phyloP scores from a whole-genome alignment of 2,888 invertebrate species.

The Biston stratarius region DNA sequence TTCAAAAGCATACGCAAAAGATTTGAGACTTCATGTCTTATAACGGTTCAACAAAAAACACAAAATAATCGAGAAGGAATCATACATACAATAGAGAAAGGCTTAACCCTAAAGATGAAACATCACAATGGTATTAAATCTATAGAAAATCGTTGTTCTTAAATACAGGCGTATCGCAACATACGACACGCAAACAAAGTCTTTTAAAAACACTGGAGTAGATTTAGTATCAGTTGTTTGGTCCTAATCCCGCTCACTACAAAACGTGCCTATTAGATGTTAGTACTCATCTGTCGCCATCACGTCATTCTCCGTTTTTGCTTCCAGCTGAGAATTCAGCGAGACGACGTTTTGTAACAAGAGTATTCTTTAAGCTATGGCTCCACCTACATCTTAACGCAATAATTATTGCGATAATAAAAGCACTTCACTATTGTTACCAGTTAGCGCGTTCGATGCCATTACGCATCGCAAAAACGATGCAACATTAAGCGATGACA shows the following conservation, averaged over 20 bases:
- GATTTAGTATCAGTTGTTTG: not conserved
- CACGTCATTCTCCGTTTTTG: no score
- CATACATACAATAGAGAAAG: constrained; percentile 14
- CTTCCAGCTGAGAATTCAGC: not conserved
- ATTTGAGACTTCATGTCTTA: constrained; percentile 2
- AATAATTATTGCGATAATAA: no score
- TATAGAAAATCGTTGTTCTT: constrained; percentile 36
- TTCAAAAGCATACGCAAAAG: not conserved
- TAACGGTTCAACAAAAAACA: not conserved
- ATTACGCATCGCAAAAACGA: no score
- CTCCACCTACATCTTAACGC: no score
- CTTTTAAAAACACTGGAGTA: constrained; percentile 14
- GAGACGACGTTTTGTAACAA: constrained; percentile 1
- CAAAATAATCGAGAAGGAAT: constrained; percentile 4
- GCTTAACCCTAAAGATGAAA: constrained; percentile 35
- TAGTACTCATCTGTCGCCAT: not conserved
- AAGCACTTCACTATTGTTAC: no score
- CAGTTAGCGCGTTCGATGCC: no score
- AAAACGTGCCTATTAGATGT: not conserved
- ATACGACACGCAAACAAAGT: constrained; percentile 7
- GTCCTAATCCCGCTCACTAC: not conserved
- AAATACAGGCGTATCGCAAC: constrained; percentile 3
- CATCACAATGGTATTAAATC: constrained; percentile 38
- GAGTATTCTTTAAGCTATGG: not conserved
- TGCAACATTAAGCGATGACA: no score